Base-by-base conservation (phyloP, 2,797 vertebrate species). In the Catostomus latipinnis region DNA sequence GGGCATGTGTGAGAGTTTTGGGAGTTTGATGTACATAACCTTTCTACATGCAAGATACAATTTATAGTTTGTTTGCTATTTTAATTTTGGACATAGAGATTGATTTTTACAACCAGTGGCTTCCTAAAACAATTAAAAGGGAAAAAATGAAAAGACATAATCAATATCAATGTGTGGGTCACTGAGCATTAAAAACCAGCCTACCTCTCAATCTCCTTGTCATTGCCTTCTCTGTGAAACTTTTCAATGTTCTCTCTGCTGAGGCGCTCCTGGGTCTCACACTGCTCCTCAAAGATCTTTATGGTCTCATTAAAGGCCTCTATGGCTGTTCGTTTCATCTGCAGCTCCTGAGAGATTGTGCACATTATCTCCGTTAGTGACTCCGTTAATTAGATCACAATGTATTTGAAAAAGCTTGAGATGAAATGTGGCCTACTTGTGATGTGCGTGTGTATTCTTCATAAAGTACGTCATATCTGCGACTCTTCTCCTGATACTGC, bases 231-330 rank as follows among this genome's bases (percentile, higher is more conserved):
- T 1, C 97, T 92, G 86, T 96, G 95, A 90, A 99, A 99, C 83
- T 98, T 98, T 91, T 99, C 97, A 4, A 99, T 99, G 82, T 98
- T 99, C 84, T 99, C 98, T 82, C 98, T 98, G 93, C 97, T 99
- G 93, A 98, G 98, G 86, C 97, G 95, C 89, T 99, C 98, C 83
- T 99, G 97, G 0, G 97, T 99, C 90, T 99, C 97, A 87, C 98
- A 99, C 85, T 99, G 98, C 89, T 99, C 98, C 91, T 99, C 97
- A 71, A 99, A 99, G 92, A 99, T 99, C 92, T 99, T 99, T 89
- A 99, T 99, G 45, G 98, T 99, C 93, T 99, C 98, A 49, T 99
- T 99, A 88, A 99, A 99, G 48, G 98, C 98, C 90, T 99, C 98
- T 58, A 99, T 99, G 58, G 98, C 98, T 4, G 98, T 99, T 90